Percentiles rank a stretch among this genome's conserved stretches.
Evolutionary conservation across 2,888 invertebrate species (phyloP).

Genomic region (Synergus itoensis): DNA sequence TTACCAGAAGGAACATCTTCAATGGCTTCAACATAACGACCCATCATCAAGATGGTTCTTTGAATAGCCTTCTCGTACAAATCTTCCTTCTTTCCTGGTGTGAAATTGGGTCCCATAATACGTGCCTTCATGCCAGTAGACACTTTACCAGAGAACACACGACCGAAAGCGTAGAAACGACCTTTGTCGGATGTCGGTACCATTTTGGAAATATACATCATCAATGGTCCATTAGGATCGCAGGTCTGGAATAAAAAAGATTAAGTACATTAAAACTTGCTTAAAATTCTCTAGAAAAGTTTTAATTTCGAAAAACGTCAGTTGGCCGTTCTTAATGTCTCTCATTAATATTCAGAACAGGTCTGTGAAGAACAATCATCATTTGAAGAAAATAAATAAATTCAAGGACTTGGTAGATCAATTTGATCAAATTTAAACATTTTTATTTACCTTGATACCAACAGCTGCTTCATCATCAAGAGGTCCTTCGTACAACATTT

Average conservation of each 20-base stretch:
- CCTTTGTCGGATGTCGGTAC: constrained; percentile 99
- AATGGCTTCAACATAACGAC: constrained; percentile 99
- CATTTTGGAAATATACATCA: constrained; percentile 99
- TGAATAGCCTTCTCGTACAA: constrained; percentile 99
- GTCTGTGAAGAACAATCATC: constrained; percentile 76
- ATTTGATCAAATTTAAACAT: neutral
- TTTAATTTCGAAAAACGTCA: constrained; percentile 54
- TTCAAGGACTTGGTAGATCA: neutral
- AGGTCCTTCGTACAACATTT: constrained; percentile 99
- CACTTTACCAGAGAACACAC: constrained; percentile 98
- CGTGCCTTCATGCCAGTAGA: constrained; percentile 94
- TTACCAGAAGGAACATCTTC: constrained; percentile 98
- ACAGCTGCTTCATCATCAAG: constrained; percentile 96
- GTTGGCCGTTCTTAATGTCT: constrained; percentile 72
- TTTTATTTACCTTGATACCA: constrained; percentile 85
- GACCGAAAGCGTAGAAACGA: constrained; percentile 99
- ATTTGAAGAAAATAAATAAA: constrained; percentile 53
- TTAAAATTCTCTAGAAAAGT: neutral
- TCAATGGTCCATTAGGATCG: constrained; percentile 97
- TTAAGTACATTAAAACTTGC: neutral
- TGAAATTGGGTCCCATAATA: constrained; percentile 99
- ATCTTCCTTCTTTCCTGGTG: constrained; percentile 99
- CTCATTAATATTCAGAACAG: constrained; percentile 72
- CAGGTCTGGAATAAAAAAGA: constrained; percentile 83
- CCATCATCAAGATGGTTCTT: constrained; percentile 99